These are phyloP conservation scores for Steinernema feltiae DNA, from an alignment of 1,140 invertebrate species.

Conservation along the genomic window DNA sequence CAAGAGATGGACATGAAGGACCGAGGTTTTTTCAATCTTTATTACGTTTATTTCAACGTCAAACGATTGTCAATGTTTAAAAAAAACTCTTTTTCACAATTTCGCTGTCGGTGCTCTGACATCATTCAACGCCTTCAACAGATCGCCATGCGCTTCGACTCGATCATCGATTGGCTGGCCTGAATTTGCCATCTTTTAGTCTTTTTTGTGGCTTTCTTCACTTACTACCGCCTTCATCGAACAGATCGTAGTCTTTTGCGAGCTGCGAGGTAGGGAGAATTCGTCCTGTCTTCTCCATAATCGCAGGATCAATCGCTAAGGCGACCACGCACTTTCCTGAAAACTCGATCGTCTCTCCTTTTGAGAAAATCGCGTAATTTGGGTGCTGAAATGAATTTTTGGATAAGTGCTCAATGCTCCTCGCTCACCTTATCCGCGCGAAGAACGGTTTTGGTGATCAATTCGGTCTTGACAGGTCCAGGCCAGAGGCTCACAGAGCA, in stretches of 20 bases:
- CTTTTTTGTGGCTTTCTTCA: neutral
- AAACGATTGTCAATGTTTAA: too few relatives aligned
- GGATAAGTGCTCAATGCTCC: neutral
- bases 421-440: conserved; percentile 14
- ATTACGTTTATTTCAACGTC: too few relatives aligned
- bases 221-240: conserved; percentile 44
- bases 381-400: neutral
- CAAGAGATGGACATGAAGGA: too few relatives aligned
- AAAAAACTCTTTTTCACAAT: too few relatives aligned
- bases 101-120: too few relatives aligned
- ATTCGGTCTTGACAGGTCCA: conserved; percentile 60
- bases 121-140: too few relatives aligned
- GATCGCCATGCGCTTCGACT: too few relatives aligned
- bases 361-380: neutral
- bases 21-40: too few relatives aligned
- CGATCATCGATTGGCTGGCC: too few relatives aligned
- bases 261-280: conserved; percentile 56
- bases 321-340: conserved; percentile 55
- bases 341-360: conserved; percentile 55
- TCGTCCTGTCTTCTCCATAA: conserved; percentile 57
- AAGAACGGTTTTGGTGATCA: conserved; percentile 21
- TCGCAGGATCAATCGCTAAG: conserved; percentile 54
- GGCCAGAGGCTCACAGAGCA: conserved; percentile 61
- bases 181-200: too few relatives aligned
- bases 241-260: conserved; percentile 55